Conservation (phyloP, 2,888 invertebrate genomes). For the Melanargia galathea region DNA sequence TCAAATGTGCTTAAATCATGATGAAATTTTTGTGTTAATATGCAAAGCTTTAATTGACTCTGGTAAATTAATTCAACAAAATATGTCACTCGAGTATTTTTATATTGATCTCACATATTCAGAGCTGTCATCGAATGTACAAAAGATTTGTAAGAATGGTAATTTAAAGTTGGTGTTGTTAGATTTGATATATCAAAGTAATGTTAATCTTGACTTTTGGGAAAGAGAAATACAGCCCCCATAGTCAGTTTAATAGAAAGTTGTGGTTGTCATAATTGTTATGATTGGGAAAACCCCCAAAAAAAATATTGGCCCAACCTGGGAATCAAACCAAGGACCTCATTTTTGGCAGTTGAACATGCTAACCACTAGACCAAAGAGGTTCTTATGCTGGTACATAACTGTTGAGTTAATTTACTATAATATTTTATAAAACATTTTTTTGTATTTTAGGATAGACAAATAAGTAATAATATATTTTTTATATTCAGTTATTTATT, state of each 20-base stretch:
- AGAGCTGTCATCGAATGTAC: constrained; percentile 70
- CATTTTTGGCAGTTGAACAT: too few species aligned
- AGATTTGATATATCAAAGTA: constrained; percentile 67
- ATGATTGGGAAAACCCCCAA: too few species aligned
- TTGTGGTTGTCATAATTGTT: too few species aligned
- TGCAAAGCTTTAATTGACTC: constrained; percentile 64
- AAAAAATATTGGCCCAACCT: too few species aligned
- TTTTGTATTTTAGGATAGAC: constrained; percentile 6
- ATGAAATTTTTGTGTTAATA: constrained; percentile 56
- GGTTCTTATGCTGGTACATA: too few species aligned
- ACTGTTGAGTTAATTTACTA: neutral
- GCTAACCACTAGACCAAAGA: too few species aligned
- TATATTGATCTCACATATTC: constrained; percentile 77
- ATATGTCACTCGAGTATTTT: constrained; percentile 66
- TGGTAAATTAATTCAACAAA: constrained; percentile 63
- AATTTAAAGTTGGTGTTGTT: constrained; percentile 67
- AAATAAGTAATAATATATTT: constrained; percentile 3
- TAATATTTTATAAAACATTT: neutral
- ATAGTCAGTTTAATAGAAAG: too few species aligned
- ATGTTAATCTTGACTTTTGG: constrained; percentile 67
- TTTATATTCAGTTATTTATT: constrained; percentile 8
- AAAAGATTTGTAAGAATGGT: constrained; percentile 63
- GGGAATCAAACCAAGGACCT: too few species aligned
- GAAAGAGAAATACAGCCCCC: constrained; percentile 40
- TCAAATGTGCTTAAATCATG: constrained; percentile 59